Base-by-base conservation (phyloP, 2,113 vertebrate species). In the Amia ocellicauda region DNA sequence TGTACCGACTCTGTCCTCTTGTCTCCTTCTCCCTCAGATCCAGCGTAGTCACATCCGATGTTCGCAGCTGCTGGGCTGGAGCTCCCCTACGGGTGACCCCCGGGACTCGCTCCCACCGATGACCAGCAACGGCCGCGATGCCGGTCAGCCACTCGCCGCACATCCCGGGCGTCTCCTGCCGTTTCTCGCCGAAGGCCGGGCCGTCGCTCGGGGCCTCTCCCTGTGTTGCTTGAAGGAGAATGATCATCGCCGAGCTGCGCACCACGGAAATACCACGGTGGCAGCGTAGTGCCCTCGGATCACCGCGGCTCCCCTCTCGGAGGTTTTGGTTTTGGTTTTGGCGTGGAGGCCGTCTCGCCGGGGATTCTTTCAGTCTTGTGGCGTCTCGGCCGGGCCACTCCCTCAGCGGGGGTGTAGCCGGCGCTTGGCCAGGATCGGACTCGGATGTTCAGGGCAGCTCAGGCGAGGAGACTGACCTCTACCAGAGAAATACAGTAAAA, bases 381-480 rank as follows among this genome's bases (percentile, higher is more conserved):
- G 19, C 49, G 10, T 61, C 40, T 55, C 3, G 60, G 62, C 56
- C 14, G 36, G 66, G 41, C 29, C 52, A 55, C 58, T 29, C 66
- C 66, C 66, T 47, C n/a, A 50, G 51, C n/a, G n/a, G n/a, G n/a
- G n/a, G n/a, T n/a, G n/a, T n/a, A n/a, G n/a, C n/a, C n/a, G n/a
- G n/a, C n/a, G n/a, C 11, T 36, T 36, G 5, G 31, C 11, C n/a
- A 67, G 43, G 57, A 62, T 65, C 75, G 69, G 67, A 76, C 29
- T 66, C 80, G 67, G 72, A 85, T 88, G 86, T 81, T 72, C 74
- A 71, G 73, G 63, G 45, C 69, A 62, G 59, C n/a, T n/a, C n/a
- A n/a, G n/a, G n/a, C n/a, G n/a, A n/a, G n/a, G n/a, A n/a, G n/a
- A n/a, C n/a, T 0, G n/a, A n/a, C n/a, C n/a, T n/a, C n/a, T n/a